Base-by-base conservation (phyloP, 2,888 invertebrate genomes). In the Brachyptera risi region DNA sequence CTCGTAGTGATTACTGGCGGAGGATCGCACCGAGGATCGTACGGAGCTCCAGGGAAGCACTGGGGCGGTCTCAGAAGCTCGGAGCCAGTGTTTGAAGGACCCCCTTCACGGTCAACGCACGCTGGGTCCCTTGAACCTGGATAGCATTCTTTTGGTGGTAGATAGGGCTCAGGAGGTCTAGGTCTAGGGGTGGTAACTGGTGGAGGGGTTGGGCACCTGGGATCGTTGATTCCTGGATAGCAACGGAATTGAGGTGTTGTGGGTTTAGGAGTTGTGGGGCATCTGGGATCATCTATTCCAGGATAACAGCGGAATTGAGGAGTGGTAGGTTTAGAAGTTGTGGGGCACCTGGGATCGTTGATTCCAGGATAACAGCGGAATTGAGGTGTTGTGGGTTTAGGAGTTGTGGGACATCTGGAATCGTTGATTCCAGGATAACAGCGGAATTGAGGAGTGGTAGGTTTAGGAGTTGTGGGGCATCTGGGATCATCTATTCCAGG, bases 351-450 rank as follows among this genome's bases (percentile, higher is more conserved):
- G 3, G 69, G 69, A 59, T 67, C 64, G 61, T 38, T 51, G 63
- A 72, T 63, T 0, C 73, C 74, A 4, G 73, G 75, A 31, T 68
- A 73, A 42, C 76, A 65, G 0, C 63, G 2, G 21, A 64, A 56
- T 35, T 60, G 40, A 64, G 67, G 17, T 70, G 67, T 1, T 68
- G 49, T 56, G 9, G 27, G 44, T 13, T 23, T 44, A 26, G 69
- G 67, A 3, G 42, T 26, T 51, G 65, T 67, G 0, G 73, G 73
- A 50, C 74, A 74, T 2, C 73, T 65, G 0, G 70, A 67, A 51
- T 73, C 73, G 3, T 17, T 13, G 11, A n/a, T 38, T 17, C 21
- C 49, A 21, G 56, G 59, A 19, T 42, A 49, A 37, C 27, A 50
- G 2, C 5, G 3, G 24, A 24, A 23, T 7, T 1, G 23, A 15